These are phyloP conservation scores for Lissonota sp. DNA, from an alignment of 2,888 invertebrate genomes.

Conservation along the genomic window DNA sequence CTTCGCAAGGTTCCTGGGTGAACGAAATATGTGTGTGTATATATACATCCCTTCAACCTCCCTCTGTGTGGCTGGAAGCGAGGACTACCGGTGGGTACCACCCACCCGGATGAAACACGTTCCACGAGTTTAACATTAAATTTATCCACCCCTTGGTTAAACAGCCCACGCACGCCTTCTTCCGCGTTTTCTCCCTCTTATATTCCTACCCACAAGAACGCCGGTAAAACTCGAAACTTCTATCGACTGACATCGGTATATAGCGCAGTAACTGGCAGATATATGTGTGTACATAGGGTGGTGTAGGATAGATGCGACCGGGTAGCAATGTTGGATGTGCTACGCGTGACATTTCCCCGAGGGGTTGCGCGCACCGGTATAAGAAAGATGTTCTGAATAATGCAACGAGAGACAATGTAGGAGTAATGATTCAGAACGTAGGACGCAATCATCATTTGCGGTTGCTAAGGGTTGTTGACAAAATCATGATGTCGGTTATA, in stretches of 20 bases:
- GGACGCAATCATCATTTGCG: not conserved
- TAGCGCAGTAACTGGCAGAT: conserved; percentile 4
- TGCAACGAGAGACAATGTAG: conserved; percentile 60
- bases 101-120: conserved; percentile 84
- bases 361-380: conserved; percentile 44
- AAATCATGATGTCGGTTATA: no score
- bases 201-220: conserved; percentile 62
- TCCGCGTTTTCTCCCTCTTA: conserved; percentile 58
- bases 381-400: conserved; percentile 63
- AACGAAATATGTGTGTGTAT: conserved; percentile 30
- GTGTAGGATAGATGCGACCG: conserved; percentile 10
- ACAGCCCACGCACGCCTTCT: conserved; percentile 79
- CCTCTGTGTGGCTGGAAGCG: conserved; percentile 47
- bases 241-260: conserved; percentile 60
- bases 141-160: conserved; percentile 82
- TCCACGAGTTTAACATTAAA: conserved; percentile 86
- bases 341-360: conserved; percentile 56
- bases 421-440: conserved; percentile 56
- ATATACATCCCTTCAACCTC: conserved; percentile 55
- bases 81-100: conserved; percentile 64
- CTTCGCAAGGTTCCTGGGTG: conserved; percentile 25
- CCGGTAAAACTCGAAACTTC: conserved; percentile 65
- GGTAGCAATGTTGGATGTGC: conserved; percentile 60
- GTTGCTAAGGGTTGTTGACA: no score
- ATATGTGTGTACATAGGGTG: not conserved